These are phyloP conservation scores for Catagonus wagneri DNA, from an alignment of 2,113 vertebrate species.

Conservation along the genomic window DNA sequence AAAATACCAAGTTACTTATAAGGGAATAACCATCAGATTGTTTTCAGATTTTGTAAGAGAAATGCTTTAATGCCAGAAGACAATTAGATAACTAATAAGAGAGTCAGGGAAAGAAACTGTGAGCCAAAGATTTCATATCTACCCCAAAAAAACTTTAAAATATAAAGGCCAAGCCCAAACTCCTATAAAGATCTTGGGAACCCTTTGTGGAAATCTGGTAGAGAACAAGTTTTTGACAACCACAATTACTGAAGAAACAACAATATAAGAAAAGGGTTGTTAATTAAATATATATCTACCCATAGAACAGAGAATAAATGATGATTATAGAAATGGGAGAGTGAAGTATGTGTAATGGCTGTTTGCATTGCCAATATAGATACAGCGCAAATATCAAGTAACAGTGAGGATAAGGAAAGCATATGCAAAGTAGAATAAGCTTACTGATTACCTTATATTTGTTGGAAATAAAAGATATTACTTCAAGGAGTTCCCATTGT, in stretches of 20 bases:
- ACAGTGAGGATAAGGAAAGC: background rate
- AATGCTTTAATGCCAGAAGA: background rate
- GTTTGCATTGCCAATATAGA: background rate
- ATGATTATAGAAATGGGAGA: background rate
- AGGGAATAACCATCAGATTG: background rate
- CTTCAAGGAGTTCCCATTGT: too few species aligned
- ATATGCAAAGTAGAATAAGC: background rate
- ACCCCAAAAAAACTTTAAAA: slow-evolving; percentile 43
- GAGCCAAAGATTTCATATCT: background rate
- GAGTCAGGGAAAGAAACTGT: background rate
- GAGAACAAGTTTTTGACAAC: slow-evolving; percentile 18
- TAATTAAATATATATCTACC: background rate
- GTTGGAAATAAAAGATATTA: background rate
- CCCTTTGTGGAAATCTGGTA: background rate
- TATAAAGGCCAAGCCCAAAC: slow-evolving; percentile 29
- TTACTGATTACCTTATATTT: background rate
- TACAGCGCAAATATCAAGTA: background rate
- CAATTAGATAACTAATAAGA: slow-evolving; percentile 20
- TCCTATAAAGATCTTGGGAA: background rate
- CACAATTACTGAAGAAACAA: background rate
- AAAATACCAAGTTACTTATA: background rate
- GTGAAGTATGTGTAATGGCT: background rate
- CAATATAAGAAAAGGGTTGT: background rate
- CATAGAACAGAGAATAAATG: background rate
- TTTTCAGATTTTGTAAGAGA: slow-evolving; percentile 25